These are phyloP conservation scores for Ceraclea dissimilis DNA, from an alignment of 2,888 invertebrate species.

Conservation along the genomic window DNA sequence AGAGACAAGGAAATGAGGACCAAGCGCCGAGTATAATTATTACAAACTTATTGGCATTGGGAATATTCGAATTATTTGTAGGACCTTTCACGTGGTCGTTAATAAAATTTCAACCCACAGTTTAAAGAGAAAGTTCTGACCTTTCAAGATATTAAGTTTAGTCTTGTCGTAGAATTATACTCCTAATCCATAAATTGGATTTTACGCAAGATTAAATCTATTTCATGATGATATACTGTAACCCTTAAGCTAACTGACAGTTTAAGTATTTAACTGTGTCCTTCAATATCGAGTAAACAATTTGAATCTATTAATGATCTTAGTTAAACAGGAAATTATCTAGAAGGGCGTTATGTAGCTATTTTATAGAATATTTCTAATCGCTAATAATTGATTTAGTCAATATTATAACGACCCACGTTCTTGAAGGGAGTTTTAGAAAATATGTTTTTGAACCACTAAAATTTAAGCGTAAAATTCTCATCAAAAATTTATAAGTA, in stretches of 20 bases:
- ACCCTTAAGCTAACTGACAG: no score
- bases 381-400: no score
- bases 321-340: no score
- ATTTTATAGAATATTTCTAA: no score
- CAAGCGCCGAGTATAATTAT: background rate
- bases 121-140: background rate
- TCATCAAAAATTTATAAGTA: background rate
- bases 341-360: no score
- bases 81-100: constrained; percentile 1
- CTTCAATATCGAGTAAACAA: no score
- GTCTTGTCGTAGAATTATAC: background rate
- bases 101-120: background rate
- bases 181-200: background rate
- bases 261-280: no score
- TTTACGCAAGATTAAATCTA: background rate
- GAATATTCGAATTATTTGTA: background rate
- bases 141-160: background rate
- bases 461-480: background rate
- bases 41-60: background rate
- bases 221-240: no score
- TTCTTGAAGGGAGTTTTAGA: background rate
- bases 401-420: no score
- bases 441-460: background rate
- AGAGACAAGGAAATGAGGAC: background rate
- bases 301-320: no score